Conservation (phyloP, 2,888 invertebrate genomes). For the Drosophila subquinaria region DNA sequence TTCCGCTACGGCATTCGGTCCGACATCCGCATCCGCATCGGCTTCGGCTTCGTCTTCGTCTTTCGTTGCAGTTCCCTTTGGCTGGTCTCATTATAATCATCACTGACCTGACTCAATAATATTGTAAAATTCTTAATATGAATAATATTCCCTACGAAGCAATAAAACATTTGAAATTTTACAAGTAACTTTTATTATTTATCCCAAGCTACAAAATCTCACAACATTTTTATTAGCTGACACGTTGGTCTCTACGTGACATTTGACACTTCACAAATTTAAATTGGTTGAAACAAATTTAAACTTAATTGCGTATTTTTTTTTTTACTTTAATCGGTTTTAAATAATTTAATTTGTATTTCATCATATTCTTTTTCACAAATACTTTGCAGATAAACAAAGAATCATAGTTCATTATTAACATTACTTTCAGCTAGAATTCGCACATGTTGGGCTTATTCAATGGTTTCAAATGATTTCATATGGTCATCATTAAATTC, state of each 20-base stretch:
- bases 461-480: slow-evolving; percentile 5
- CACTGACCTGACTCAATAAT: slow-evolving; percentile 1
- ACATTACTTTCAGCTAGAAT: background rate
- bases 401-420: background rate
- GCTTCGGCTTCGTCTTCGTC: slow-evolving; percentile 8
- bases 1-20: slow-evolving; percentile 6
- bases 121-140: too few species aligned
- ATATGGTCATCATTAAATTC: slow-evolving; percentile 4
- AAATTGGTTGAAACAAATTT: background rate
- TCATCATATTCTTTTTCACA: background rate
- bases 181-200: background rate
- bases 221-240: background rate
- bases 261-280: slow-evolving; percentile 2
- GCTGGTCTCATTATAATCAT: slow-evolving; percentile 11
- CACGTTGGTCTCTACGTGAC: slow-evolving; percentile 18
- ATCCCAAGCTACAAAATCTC: background rate
- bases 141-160: background rate
- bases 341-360: background rate
- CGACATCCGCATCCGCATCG: background rate
- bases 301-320: background rate
- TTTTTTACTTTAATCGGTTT: background rate
- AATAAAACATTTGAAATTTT: background rate
- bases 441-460: slow-evolving; percentile 10
- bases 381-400: background rate
- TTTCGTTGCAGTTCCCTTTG: slow-evolving; percentile 6